Percentiles rank a stretch among this genome's conserved stretches.
Conservation (phyloP, 2,797 vertebrate genomes). For the Psittacula derbiana region DNA sequence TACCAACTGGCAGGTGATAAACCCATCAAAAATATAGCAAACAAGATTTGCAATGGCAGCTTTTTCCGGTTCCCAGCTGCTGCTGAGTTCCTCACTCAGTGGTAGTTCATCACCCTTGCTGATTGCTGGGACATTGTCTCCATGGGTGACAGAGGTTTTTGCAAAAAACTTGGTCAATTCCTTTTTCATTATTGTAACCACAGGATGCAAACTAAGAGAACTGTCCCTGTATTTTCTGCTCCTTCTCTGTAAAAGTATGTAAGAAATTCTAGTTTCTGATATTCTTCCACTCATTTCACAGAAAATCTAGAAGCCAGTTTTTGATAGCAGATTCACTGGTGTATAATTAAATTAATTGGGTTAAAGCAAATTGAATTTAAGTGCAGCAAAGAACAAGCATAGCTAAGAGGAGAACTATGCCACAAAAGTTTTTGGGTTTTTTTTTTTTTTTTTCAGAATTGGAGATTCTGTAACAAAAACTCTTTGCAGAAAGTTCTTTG, state of each 20-base stretch:
- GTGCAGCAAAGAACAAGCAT: background rate
- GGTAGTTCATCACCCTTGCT: background rate
- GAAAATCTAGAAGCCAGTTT: background rate
- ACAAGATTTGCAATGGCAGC: background rate
- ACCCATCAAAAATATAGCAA: background rate
- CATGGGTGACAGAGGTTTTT: background rate
- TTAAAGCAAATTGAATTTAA: background rate
- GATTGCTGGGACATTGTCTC: background rate
- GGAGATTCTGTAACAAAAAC: background rate
- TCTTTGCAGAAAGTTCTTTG: background rate
- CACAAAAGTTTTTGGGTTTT: rapidly evolving
- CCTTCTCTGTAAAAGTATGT: background rate
- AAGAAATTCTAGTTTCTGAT: background rate
- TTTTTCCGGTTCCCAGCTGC: background rate
- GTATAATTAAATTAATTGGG: background rate
- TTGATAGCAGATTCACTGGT: background rate
- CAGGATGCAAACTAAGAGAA: background rate
- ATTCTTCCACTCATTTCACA: background rate
- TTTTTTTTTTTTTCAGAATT: background rate
- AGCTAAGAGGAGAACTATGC: background rate
- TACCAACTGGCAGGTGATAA: background rate
- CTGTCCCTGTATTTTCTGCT: background rate
- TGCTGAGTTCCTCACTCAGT: background rate
- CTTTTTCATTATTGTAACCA: background rate
- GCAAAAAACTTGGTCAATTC: background rate